These are phyloP conservation scores for Vollenhovia emeryi DNA, from an alignment of 1,140 invertebrate genomes.

Conservation along the genomic window DNA sequence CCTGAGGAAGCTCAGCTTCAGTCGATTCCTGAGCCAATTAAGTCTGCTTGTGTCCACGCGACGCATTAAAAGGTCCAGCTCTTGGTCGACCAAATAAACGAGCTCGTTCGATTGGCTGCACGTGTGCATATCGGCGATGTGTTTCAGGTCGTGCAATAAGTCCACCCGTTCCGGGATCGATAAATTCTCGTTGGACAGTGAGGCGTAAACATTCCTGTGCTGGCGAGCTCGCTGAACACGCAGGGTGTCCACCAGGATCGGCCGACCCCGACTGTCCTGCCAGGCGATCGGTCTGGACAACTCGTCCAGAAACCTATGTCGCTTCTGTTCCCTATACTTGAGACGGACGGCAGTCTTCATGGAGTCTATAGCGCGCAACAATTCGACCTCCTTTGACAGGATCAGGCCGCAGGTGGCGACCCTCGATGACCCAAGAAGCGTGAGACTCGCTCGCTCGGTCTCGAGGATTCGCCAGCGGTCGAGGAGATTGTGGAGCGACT, in stretches of 20 bases:
- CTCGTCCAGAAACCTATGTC: constrained; percentile 87
- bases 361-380: constrained; percentile 88
- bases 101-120: constrained; percentile 86
- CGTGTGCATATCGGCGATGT: constrained; percentile 82
- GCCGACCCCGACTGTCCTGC: constrained; percentile 84
- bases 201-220: constrained; percentile 87
- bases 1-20: constrained; percentile 74
- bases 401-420: constrained; percentile 87
- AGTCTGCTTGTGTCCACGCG: constrained; percentile 85
- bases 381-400: constrained; percentile 88
- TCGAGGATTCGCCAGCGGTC: constrained; percentile 89
- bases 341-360: constrained; percentile 86
- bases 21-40: constrained; percentile 86
- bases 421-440: constrained; percentile 86
- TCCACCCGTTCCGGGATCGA: constrained; percentile 85
- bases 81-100: constrained; percentile 87
- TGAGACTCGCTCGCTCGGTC: constrained; percentile 86
- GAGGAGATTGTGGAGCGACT: constrained; percentile 87
- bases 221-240: constrained; percentile 87
- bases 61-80: constrained; percentile 86
- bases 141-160: constrained; percentile 84
- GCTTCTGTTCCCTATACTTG: constrained; percentile 85
- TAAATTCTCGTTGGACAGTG: constrained; percentile 83
- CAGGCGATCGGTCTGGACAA: constrained; percentile 88
- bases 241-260: constrained; percentile 87